Conservation (phyloP, 2,113 vertebrate species). For the Chunga burmeisteri region DNA sequence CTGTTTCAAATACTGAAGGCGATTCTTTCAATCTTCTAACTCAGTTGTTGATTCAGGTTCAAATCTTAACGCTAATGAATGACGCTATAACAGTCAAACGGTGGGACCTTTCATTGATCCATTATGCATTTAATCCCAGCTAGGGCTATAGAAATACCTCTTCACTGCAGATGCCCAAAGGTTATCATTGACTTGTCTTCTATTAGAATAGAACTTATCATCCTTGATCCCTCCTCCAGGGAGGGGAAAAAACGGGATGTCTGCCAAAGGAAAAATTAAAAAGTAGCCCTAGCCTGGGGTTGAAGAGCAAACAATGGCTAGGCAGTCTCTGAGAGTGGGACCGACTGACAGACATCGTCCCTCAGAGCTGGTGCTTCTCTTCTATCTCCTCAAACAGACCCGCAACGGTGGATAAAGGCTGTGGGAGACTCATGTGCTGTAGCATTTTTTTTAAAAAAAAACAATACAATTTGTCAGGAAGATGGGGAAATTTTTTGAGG, state of each 20-base stretch:
- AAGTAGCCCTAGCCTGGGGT: background rate
- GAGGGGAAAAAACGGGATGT: background rate
- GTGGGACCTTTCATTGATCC: constrained; percentile 30
- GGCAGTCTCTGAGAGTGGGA: background rate
- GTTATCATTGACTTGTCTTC: constrained; percentile 25
- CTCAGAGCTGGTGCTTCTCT: background rate
- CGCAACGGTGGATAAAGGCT: background rate
- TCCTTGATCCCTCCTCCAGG: background rate
- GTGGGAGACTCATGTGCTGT: background rate
- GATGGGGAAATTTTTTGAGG: background rate
- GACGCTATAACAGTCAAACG: background rate
- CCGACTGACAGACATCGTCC: background rate
- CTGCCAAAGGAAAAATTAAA: constrained; percentile 18
- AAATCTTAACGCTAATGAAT: constrained; percentile 39
- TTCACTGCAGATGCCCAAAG: constrained; percentile 25
- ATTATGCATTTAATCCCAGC: constrained; percentile 37
- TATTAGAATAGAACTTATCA: background rate
- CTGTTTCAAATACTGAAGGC: background rate
- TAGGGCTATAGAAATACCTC: constrained; percentile 33
- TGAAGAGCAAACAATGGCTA: background rate
- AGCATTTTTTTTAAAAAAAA: too few relatives aligned
- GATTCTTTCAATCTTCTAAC: constrained; percentile 8
- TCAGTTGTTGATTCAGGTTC: constrained; percentile 44
- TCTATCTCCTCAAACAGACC: background rate
- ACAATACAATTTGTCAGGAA: background rate